phyloP scores from a whole-genome alignment of 2,888 invertebrate species.

The Pyralis farinalis region DNA sequence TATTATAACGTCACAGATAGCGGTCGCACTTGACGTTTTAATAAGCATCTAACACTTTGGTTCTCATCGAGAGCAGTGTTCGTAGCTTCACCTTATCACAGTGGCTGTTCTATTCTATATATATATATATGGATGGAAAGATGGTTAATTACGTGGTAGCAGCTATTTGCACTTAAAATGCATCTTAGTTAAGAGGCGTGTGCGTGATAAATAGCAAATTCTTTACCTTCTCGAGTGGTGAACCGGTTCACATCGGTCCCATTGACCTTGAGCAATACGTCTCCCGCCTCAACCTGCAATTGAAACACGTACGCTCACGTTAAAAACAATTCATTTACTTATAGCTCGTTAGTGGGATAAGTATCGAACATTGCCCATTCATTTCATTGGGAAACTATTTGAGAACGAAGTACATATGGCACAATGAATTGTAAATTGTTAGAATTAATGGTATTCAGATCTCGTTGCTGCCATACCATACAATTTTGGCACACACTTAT shows the following conservation, averaged over 20 bases:
- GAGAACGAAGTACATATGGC: neutral
- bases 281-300: slow-evolving; percentile 95
- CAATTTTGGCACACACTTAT: neutral
- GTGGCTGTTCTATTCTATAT: slow-evolving; percentile 26
- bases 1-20: slow-evolving; percentile 54
- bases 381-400: neutral
- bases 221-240: slow-evolving; percentile 95
- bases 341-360: no score
- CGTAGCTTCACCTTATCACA: slow-evolving; percentile 22
- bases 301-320: slow-evolving; percentile 22
- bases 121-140: neutral
- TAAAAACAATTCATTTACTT: neutral
- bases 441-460: neutral
- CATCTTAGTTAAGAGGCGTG: slow-evolving; percentile 47
- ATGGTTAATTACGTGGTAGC: neutral
- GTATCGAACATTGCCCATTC: no score
- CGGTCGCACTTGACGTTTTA: slow-evolving; percentile 40
- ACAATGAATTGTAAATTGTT: neutral
- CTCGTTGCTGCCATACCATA: neutral
- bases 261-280: slow-evolving; percentile 96
- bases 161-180: slow-evolving; percentile 17
- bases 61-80: no score
- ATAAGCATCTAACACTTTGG: slow-evolving; percentile 25
- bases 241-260: slow-evolving; percentile 95
- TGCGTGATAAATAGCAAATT: slow-evolving; percentile 62